Base-by-base conservation (phyloP, 2,888 invertebrate genomes). In the Empis livida region DNA sequence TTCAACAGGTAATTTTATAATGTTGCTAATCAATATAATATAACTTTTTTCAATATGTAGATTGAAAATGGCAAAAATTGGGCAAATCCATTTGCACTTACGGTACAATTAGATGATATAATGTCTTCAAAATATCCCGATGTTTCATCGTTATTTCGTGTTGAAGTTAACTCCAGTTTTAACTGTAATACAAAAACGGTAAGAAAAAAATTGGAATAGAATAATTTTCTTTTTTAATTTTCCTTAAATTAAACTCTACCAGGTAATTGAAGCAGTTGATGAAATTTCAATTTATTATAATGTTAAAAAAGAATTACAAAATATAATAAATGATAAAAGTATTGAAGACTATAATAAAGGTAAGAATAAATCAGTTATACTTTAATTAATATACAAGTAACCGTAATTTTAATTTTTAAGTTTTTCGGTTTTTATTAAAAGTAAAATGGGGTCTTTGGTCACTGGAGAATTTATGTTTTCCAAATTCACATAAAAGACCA, bases 401-500 rank as follows among this genome's bases (percentile, higher is more conserved):
- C n/a, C 4, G 13, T 2, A 11, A 20, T n/a, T 13, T 38, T 20
- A n/a, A 6, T 2, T 43, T 37, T 47, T 5, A 15, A 54, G 63
- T 76, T 14, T 76, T 76, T 55, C 61, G 68, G 20, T 72, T 76
- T 44, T 63, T 75, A 41, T 56, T 77, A 6, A 75, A 74, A 60
- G 60, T 77, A 0, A 76, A 76, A 55, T 75, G 74, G 72, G 73
- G 74, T 5, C 53, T 72, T 14, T 73, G 72, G 68, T 68, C 73
- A 3, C 56, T 77, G 40, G 71, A 73, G 53, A 72, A 70, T 51
- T 56, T 77, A 13, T 57, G 57, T 47, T 75, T 74, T 47, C 53
- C 64, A 2, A 55, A 55, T 1, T 57, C 57, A 3, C 53, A 51
- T 30, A 61, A 61, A 14, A 50, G 54, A 1, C 48, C 52, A 2